Base-by-base conservation (phyloP, 2,888 invertebrate species). In the Tenthredo distinguenda region DNA sequence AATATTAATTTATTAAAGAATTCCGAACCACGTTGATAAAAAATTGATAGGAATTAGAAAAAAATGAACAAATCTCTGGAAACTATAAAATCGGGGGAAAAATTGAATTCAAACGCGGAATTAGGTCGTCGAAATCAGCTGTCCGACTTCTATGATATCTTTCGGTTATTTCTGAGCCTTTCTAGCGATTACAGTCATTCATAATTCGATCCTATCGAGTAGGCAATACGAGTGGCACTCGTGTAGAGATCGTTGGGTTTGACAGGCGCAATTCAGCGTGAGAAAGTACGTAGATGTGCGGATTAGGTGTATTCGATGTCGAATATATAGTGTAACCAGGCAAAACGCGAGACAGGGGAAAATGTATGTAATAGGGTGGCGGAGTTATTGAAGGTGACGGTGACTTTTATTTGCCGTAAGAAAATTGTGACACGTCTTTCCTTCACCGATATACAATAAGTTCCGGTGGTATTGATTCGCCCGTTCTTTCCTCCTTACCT, bases 381-480 rank as follows among this genome's bases (percentile, higher is more conserved):
- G 6, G 71, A 37, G 37, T 15, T 37, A 37, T 71, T 10, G 72
- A 40, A 74, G 72, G 43, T 43, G 72, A 43, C 40, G 72, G 12
- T 43, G 72, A 74, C 43, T 74, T 74, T 74, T 74, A 74, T 74
- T 74, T 43, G 72, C 72, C 43, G 10, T 77, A 50, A 77, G 31
- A 77, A 77, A 77, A 55, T 77, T 55, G 31, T 34, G 77, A 77
- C 50, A 77, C 77, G 55, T 77, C 7, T 55, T 50, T 77, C 9
- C 55, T 50, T 50, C 12, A 55, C 18, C 47, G 47, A 47, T 77
- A 34, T 12, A 37, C 37, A 81, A 81, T 81, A 81, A 62, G 21
- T 62, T 18, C 26, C 81, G n/a, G 21, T n/a, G 10, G 34, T 81
- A 81, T 81, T 81, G 81, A 81, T 81, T 81, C 62, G 58, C 43